Evolutionary conservation across 2,797 vertebrate species (phyloP), one percentile per base, ranked within the genome.

Genomic region (Columba guinea): DNA sequence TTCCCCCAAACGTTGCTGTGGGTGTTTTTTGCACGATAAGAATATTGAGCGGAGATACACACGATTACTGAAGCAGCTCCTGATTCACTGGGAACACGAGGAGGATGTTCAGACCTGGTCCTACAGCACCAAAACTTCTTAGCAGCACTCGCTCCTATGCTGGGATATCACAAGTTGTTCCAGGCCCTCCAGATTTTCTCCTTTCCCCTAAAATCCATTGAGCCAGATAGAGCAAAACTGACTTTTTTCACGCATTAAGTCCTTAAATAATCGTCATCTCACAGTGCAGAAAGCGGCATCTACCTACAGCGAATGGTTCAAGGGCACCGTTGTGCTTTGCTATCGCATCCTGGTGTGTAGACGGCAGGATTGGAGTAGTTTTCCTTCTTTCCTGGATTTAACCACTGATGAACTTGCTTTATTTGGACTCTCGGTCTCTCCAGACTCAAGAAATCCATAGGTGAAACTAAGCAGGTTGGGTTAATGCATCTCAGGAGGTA

Each of bases 291-390:
- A 39, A 39, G 71, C 44, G 46, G 59, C 48, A 68, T 1, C 65
- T 26, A 32, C 78, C 82, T 34, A 34, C 59, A 53, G 28, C 1
- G 0, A 76, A 18, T 10, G 67, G 28, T 39, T 48, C n/a, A 16
- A 37, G 62, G 44, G 19, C 60, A 74, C 35, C 13, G 2, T 11
- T 13, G 6, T 0, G 4, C 52, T 69, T 56, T 26, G 59, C 63
- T 49, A 21, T 7, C 15, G 0, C 24, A 34, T 18, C 51, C 24
- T 2, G 0, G 0, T 0, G 35, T 7, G 65, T 3, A 11, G 30
- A 15, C 8, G 52, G 39, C 44, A 65, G 28, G 2, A 27, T 5
- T 20, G 19, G 19, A 1, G 44, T 10, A 1, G 4, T 3, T 46
- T 44, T 44, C 53, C 30, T 26, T 32, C 53, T 3, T 11, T 16